Evolutionary conservation across 2,113 vertebrate species (phyloP), one percentile per base, ranked within the genome.

Genomic region (Phylloscopus whistleri): DNA sequence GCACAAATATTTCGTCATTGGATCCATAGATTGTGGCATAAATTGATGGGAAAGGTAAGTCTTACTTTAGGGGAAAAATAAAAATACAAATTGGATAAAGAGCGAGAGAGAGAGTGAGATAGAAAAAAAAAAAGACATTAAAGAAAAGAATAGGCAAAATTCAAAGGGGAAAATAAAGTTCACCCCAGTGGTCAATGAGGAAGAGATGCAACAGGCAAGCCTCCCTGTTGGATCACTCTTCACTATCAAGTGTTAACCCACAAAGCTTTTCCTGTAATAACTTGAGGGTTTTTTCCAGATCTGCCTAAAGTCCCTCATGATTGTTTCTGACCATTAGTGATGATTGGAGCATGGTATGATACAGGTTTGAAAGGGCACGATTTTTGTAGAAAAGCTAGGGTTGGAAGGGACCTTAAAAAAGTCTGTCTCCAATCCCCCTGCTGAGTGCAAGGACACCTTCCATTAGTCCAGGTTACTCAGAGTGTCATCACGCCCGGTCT

Each of bases 241-340:
- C 8, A 37, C 9, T 20, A 62, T 21, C 7, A 76, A 59, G 27
- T 18, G 11, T 3, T 48, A 0, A 0, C 7, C 7, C 35, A 35
- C 64, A 46, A 41, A 37, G 3, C 5, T 66, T 62, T 41, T 84
- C 37, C 51, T 72, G 10, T 44, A 46, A 27, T 41, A 68, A 53
- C 2, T 28, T 72, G 10, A 27, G 9, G 12, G 41, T 41, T 44
- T 84, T 59, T 19, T 46, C 64, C 23, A 88, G n/a, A 70, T 24
- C 12, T 66, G 7, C 24, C 43, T 64, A 14, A 85, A 89, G 11
- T 35, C 13, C 21, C 12, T 44, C 16, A 15, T 30, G 13, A 5
- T 24, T 60, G 2, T 18, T 88, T 35, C 46, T 88, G 35, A 37
- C 56, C 56, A 41, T 74, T 84, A 82, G 30, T 27, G 13, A 2